Base-by-base conservation (phyloP, 2,797 vertebrate species). In the Premnoplex brunnescens region DNA sequence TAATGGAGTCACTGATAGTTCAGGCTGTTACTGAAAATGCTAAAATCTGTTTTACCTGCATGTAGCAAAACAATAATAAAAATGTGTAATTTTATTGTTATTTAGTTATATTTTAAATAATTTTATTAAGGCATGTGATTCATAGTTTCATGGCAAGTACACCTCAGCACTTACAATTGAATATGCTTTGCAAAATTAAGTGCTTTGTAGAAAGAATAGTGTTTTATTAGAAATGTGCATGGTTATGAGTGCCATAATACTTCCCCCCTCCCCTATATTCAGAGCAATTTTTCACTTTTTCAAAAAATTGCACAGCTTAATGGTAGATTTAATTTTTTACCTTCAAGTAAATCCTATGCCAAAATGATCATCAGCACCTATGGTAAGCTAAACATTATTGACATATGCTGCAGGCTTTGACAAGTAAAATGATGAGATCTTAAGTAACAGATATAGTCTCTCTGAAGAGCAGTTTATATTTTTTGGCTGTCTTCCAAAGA, bases 341-440 rank as follows among this genome's bases (percentile, higher is more conserved):
- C 67, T 73, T 36, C 37, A 83, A 78, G 87, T 85, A 81, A 94
- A 88, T 80, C 58, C 28, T 73, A 78, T 85, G 19, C 60, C 37
- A 83, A 51, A 72, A 51, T 27, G 22, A 34, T 60, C n/a, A 92
- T 89, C 56, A 82, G 37, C 32, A 58, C 7, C 30, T 66, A 43
- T 72, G 36, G 46, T 43, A 91, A 78, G 22, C 55, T 73, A 76
- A 94, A 60, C 1, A 3, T 51, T 95, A 87, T 92, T 87, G 95
- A 72, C 77, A 73, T 85, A 86, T 74, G 34, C 54, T 89, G 48
- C 14, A 8, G 28, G 30, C 41, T 83, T 83, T 91, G 87, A 96
- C 46, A 74, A 92, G 55, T 43, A 55, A 96, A 94, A 95, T 92
- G 26, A 94, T 85, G 56, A 95, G 48, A 80, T 93, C 77, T 88